These are phyloP conservation scores for Aphrophora alni DNA, from an alignment of 2,888 invertebrate genomes.

Conservation along the genomic window DNA sequence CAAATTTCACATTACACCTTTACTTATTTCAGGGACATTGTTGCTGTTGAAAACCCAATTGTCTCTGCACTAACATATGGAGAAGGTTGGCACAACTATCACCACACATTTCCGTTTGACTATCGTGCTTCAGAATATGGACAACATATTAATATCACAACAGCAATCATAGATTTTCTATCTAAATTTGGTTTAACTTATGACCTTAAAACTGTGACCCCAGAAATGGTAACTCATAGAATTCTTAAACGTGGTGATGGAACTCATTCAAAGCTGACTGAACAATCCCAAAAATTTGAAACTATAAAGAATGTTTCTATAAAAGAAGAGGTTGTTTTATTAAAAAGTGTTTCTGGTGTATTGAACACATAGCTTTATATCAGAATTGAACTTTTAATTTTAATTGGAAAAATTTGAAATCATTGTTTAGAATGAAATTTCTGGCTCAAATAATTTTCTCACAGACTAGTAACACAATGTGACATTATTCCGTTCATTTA, in stretches of 20 bases:
- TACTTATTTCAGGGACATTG: constrained; percentile 53
- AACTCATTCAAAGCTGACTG: constrained; percentile 43
- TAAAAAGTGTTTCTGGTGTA: no score
- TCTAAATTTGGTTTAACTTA: constrained; percentile 67
- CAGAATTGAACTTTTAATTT: no score
- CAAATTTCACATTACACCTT: no score
- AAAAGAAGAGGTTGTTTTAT: no score
- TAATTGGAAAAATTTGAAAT: no score
- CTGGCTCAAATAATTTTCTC: no score
- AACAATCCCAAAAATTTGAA: background rate
- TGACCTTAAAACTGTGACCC: constrained; percentile 64
- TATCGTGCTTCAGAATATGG: constrained; percentile 63
- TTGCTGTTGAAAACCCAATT: constrained; percentile 58
- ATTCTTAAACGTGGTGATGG: constrained; percentile 53
- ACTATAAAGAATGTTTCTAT: background rate
- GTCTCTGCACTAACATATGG: constrained; percentile 58
- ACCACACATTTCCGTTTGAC: constrained; percentile 64
- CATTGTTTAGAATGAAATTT: no score
- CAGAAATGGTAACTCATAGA: constrained; percentile 67
- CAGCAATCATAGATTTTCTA: constrained; percentile 66
- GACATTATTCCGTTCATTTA: no score
- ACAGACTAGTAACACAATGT: no score
- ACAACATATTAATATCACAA: constrained; percentile 64
- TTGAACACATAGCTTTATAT: no score
- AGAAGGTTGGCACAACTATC: constrained; percentile 66